Evolutionary conservation across 1,140 invertebrate species (phyloP).

Genomic region (Drosophila watanabei): DNA sequence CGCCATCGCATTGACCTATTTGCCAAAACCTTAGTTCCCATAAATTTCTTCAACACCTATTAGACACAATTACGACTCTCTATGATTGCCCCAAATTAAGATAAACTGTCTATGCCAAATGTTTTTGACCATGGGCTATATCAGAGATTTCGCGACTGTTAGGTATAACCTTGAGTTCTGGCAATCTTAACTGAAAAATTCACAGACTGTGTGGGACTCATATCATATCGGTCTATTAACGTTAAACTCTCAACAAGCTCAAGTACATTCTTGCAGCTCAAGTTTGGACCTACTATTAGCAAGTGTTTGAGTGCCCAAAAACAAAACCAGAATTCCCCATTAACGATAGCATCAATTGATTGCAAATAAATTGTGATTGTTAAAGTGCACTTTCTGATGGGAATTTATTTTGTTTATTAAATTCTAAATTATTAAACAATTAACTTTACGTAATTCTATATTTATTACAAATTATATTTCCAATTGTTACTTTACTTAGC

Average conservation of each 20-base stretch:
- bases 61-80: not conserved
- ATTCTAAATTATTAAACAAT: no score
- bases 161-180: conserved; percentile 17
- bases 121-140: conserved; percentile 21
- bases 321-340: conserved; percentile 9
- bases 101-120: conserved; percentile 42
- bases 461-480: no score
- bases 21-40: not conserved
- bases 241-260: conserved; percentile 26
- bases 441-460: not conserved
- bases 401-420: not conserved
- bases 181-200: conserved; percentile 33
- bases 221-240: conserved; percentile 37
- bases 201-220: conserved; percentile 6
- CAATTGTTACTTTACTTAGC: not conserved
- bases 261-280: conserved; percentile 17
- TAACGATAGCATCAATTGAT: conserved; percentile 19
- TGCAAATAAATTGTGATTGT: conserved; percentile 28
- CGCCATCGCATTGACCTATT: conserved; percentile 9
- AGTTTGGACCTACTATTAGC: conserved; percentile 26
- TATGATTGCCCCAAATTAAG: conserved; percentile 41
- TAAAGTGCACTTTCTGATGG: not conserved
- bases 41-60: conserved; percentile 26
- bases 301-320: conserved; percentile 10
- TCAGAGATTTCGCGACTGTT: not conserved